Percentiles rank a stretch among this genome's conserved stretches.
Conservation (phyloP, 2,888 invertebrate species). For the Invenusta paracnida region DNA sequence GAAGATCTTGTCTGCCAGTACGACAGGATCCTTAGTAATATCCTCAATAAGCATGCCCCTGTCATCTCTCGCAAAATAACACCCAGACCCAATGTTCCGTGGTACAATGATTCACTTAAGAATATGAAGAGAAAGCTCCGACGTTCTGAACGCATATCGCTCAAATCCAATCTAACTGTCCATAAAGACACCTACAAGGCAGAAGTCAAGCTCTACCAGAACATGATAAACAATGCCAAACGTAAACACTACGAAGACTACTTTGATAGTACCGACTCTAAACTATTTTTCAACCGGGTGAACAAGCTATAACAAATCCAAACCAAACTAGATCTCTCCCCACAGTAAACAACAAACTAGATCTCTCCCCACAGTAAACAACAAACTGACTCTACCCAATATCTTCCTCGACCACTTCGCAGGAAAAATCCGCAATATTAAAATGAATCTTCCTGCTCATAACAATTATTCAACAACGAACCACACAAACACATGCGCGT, state of each 20-base stretch:
- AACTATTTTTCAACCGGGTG: neutral
- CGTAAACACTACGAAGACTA: too few species aligned
- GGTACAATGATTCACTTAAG: neutral
- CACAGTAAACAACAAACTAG: slow-evolving; percentile 8
- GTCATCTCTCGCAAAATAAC: neutral
- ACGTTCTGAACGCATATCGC: neutral
- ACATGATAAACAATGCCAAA: too few species aligned
- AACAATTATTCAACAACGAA: neutral
- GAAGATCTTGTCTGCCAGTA: neutral
- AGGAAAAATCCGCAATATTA: slow-evolving; percentile 26
- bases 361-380: slow-evolving; percentile 17
- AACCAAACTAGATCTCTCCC: slow-evolving; percentile 19
- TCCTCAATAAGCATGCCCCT: neutral
- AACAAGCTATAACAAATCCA: slow-evolving; percentile 1
- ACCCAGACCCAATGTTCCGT: neutral
- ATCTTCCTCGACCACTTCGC: slow-evolving; percentile 12
- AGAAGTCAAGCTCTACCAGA: too few species aligned
- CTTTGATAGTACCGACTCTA: neutral
- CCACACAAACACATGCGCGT: slow-evolving; percentile 23
- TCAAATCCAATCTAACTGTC: neutral
- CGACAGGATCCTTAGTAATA: neutral
- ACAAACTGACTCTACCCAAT: slow-evolving; percentile 14
- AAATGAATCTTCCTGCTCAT: slow-evolving; percentile 25
- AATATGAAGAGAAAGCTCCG: neutral
- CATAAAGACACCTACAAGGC: too few species aligned